These are phyloP conservation scores for Sebastes alutus DNA, from an alignment of 2,797 vertebrate species.

Conservation along the genomic window DNA sequence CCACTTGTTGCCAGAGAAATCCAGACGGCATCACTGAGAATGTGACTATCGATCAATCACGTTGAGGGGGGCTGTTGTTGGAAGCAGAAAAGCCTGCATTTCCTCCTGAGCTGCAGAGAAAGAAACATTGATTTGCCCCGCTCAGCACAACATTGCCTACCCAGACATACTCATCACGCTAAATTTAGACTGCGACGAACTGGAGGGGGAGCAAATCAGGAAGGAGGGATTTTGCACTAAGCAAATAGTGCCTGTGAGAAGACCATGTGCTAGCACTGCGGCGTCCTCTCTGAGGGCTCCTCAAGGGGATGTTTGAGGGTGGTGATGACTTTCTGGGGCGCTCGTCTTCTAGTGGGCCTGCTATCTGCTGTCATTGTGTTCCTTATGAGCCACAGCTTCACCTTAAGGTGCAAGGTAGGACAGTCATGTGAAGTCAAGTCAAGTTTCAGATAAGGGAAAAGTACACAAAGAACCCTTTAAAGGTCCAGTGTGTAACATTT, in stretches of 20 bases:
- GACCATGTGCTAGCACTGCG: constrained; percentile 26
- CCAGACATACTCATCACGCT: constrained; percentile 62
- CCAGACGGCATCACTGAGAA: constrained; percentile 14
- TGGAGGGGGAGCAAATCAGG: constrained; percentile 38
- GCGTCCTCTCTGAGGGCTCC: not conserved
- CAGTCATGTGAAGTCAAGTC: not conserved
- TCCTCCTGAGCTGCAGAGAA: constrained; percentile 72
- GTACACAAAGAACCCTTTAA: not conserved
- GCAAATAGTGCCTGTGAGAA: constrained; percentile 12
- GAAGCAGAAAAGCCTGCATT: constrained; percentile 57
- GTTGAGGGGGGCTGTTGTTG: constrained; percentile 49
- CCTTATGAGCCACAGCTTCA: not conserved
- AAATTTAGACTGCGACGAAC: constrained; percentile 67
- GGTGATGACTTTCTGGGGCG: constrained; percentile 25
- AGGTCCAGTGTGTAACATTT: not conserved
- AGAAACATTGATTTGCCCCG: constrained; percentile 70
- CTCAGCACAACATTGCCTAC: constrained; percentile 66
- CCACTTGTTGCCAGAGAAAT: constrained; percentile 37
- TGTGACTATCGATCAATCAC: constrained; percentile 44
- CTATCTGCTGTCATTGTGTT: not conserved
- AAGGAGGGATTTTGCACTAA: constrained; percentile 24
- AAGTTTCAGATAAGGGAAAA: not conserved
- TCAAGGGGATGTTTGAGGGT: not conserved
- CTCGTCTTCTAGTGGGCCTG: constrained; percentile 14
- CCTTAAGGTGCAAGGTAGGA: not conserved